Evolutionary conservation across 92 coral and sea anemone genomes (phyloP).

Genomic region (Phymanthus crucifer): DNA sequence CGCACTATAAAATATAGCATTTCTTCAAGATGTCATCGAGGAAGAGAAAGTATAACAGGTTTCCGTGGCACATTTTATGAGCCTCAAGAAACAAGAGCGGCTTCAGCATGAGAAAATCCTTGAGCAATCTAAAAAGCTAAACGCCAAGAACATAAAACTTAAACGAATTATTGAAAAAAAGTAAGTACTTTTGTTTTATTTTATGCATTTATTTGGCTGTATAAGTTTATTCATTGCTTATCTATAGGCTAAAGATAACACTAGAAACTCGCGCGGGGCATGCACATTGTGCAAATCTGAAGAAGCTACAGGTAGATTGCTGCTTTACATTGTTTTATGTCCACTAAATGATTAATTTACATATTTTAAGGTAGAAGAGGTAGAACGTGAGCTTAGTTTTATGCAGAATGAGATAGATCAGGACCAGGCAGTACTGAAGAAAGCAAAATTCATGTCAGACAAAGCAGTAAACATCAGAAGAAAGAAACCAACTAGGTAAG

Average conservation of each 20-base stretch:
- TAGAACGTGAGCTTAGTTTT: not conserved
- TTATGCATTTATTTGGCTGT: not conserved
- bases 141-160: not conserved
- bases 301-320: not conserved
- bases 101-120: not conserved
- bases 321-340: not conserved
- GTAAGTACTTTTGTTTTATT: not conserved
- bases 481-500: constrained; percentile 4
- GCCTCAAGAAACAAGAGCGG: not conserved
- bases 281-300: not conserved
- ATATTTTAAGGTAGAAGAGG: not conserved
- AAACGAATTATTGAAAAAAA: not conserved
- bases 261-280: too few species aligned
- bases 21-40: not conserved
- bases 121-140: not conserved
- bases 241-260: not conserved
- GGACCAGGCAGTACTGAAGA: not conserved
- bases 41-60: not conserved
- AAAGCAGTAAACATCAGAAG: not conserved
- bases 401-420: not conserved
- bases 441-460: not conserved
- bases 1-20: not conserved
- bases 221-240: too few species aligned
- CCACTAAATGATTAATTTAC: not conserved
- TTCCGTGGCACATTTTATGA: not conserved